phyloP scores from a whole-genome alignment of 2,113 vertebrate genomes.

The Nipponia nippon region DNA sequence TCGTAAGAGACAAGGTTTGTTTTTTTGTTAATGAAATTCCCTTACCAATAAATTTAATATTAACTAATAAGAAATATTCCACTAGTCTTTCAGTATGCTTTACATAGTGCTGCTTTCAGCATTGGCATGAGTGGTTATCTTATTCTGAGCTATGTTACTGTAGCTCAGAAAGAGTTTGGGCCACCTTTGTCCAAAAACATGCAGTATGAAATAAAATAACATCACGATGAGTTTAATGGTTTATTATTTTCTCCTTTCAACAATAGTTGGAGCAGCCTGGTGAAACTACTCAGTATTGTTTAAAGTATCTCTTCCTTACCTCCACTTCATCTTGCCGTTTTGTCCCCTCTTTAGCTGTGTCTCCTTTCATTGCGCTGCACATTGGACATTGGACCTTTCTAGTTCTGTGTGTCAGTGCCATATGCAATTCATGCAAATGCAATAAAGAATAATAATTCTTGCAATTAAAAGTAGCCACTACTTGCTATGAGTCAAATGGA shows the following conservation, averaged over 20 bases:
- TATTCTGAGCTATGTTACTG: neutral
- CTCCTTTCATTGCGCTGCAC: neutral
- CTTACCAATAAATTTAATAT: neutral
- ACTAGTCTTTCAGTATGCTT: neutral
- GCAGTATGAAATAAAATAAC: neutral
- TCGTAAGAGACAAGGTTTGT: neutral
- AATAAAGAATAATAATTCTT: neutral
- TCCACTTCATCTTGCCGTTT: neutral
- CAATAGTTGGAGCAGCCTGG: neutral
- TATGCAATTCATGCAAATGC: neutral
- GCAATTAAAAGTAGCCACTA: neutral
- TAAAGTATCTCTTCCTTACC: neutral
- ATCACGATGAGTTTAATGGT: neutral
- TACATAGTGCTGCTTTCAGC: neutral
- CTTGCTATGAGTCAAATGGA: neutral
- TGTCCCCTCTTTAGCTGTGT: neutral
- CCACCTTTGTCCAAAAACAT: neutral
- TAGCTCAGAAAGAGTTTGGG: neutral
- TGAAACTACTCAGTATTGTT: neutral
- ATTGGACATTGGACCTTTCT: neutral
- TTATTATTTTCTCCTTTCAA: neutral
- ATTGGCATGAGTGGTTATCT: neutral
- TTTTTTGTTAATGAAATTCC: neutral
- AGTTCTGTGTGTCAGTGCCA: neutral
- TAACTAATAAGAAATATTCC: neutral